Percentiles rank a stretch among this genome's conserved stretches.
Conservation (phyloP, 2,888 invertebrate species). For the Hyposoter dolosus region DNA sequence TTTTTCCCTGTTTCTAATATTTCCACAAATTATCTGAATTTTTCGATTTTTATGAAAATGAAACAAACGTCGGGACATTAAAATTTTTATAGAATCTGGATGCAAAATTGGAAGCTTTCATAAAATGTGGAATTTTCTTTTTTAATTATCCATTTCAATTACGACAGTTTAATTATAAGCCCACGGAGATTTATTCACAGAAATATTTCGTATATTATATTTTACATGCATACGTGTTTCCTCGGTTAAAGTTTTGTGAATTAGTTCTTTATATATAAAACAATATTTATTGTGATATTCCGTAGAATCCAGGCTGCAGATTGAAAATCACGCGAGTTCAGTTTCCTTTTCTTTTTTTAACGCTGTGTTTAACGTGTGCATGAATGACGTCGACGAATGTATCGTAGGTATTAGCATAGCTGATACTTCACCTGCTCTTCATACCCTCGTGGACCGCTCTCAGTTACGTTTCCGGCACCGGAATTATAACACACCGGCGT, state of each 20-base stretch:
- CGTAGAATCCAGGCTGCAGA: neutral
- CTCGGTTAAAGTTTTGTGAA: neutral
- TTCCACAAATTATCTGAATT: no score
- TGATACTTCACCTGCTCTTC: conserved; percentile 66
- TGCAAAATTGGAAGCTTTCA: neutral
- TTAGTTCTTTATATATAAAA: neutral
- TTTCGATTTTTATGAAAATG: neutral
- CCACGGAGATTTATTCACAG: no score
- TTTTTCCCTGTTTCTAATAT: no score
- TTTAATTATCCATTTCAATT: neutral
- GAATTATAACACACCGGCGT: conserved; percentile 27
- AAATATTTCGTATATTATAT: no score
- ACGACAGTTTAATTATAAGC: neutral
- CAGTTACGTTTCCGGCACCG: conserved; percentile 52
- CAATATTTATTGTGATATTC: neutral
- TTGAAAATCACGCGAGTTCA: neutral
- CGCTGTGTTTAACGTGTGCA: conserved; percentile 34
- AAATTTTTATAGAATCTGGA: neutral
- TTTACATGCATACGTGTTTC: neutral
- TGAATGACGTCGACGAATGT: conserved; percentile 49
- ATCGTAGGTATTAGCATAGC: conserved; percentile 66
- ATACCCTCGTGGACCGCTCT: conserved; percentile 62
- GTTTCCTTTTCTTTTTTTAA: neutral
- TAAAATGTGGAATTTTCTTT: neutral
- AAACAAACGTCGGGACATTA: neutral